Conservation (phyloP, 2,113 vertebrate species). For the Phaethon lepturus region DNA sequence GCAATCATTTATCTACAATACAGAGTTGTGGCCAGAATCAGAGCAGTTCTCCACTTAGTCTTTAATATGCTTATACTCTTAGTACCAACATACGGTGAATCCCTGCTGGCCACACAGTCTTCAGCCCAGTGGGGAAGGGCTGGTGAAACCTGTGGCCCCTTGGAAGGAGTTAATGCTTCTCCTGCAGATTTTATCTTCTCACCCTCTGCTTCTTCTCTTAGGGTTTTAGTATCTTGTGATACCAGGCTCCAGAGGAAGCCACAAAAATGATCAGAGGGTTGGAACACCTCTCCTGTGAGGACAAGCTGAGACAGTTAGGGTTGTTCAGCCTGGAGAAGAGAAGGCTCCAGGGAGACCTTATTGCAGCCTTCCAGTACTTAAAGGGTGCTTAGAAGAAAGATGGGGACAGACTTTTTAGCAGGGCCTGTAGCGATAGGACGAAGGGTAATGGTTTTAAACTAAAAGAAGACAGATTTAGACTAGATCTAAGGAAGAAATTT, state of each 20-base stretch:
- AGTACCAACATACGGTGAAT: background rate
- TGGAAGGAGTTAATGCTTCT: background rate
- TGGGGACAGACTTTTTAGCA: too few relatives aligned
- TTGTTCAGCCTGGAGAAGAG: too few relatives aligned
- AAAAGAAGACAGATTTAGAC: too few relatives aligned
- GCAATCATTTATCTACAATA: background rate
- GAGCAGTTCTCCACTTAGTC: fast-evolving
- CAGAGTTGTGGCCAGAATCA: background rate
- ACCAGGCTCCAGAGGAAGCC: background rate
- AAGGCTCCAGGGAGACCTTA: too few relatives aligned
- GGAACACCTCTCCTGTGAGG: too few relatives aligned
- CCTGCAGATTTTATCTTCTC: background rate
- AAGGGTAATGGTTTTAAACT: too few relatives aligned
- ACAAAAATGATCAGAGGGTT: too few relatives aligned
- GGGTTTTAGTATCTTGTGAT: background rate
- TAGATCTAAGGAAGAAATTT: too few relatives aligned
- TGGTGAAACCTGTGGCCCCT: background rate
- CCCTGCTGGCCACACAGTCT: background rate
- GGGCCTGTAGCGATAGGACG: too few relatives aligned
- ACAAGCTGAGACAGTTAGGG: too few relatives aligned
- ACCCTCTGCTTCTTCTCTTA: background rate
- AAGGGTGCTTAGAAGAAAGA: too few relatives aligned
- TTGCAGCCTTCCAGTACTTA: too few relatives aligned
- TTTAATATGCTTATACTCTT: background rate
- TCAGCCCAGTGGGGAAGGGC: background rate